Base-by-base conservation (phyloP, 1,140 invertebrate species). In the Zelostemma sp. region DNA sequence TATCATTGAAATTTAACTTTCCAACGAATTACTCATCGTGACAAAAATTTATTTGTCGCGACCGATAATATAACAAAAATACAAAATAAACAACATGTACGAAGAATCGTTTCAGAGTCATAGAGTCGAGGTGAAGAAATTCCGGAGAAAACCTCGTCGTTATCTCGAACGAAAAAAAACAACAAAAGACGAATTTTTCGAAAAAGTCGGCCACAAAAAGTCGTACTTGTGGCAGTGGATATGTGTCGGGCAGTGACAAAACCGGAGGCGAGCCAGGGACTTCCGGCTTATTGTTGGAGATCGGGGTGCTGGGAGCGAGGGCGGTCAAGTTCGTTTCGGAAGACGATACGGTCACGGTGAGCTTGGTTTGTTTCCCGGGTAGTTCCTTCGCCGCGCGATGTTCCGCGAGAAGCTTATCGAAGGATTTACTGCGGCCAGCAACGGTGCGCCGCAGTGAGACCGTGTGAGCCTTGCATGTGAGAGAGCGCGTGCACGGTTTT, bases 381-480 rank as follows among this genome's bases (percentile, higher is more conserved):
- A 82, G 55, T 64, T 89, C 88, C 73, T 89, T 90, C 21, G 89
- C 88, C 28, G 91, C 91, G 38, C 91, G 86, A 77, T 95, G 93
- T 60, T 94, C 93, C 1, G 90, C 90, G 38, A 95, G 85, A 16
- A 95, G 84, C 40, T 91, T 90, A 82, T 95, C 93, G 83, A 95
- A 95, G 17, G 90, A 87, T 81, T 93, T 93, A 43, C 89, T 89
- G 18, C 93, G 84, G 0, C 92, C 93, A 40, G 85, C 74, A n/a
- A 95, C 93, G 8, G 89, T 90, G 56, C 93, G 81, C 38, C 93
- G 83, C 48, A 93, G 73, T 17, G 91, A 91, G 48, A 95, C 86
- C 4, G 92, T 90, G 85, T 95, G 93, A 11, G 93, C 91, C 85
- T 94, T 95, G 80, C 93, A 95, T 0, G 93, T 95, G 9, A 95